phyloP scores from a whole-genome alignment of 2,113 vertebrate species.

The Pipra filicauda region DNA sequence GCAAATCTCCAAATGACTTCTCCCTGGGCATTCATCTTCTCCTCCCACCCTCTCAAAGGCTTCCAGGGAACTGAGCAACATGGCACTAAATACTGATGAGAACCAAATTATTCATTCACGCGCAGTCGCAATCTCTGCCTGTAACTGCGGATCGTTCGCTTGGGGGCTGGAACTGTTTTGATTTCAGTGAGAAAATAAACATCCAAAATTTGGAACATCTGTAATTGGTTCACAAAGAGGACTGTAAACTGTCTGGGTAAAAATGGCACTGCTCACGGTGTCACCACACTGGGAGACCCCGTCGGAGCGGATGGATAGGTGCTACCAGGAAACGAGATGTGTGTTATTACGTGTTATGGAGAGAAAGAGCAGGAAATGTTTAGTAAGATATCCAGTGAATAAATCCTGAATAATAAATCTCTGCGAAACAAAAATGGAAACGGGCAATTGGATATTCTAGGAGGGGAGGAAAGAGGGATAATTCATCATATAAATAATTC shows the following conservation, averaged over 20 bases:
- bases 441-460: slow-evolving; percentile 24
- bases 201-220: background rate
- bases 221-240: background rate
- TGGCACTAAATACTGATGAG: background rate
- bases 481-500: slow-evolving; percentile 57
- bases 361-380: slow-evolving; percentile 14
- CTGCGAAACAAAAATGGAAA: background rate
- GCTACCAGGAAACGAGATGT: background rate
- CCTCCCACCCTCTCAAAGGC: background rate
- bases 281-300: background rate
- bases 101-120: background rate
- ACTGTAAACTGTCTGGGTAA: background rate
- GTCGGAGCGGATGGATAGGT: background rate
- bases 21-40: background rate
- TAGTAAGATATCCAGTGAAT: background rate
- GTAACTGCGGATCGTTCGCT: background rate
- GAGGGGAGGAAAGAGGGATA: background rate
- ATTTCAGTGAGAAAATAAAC: slow-evolving; percentile 10
- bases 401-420: slow-evolving; percentile 1
- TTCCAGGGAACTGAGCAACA: background rate
- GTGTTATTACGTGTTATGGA: fast-evolving
- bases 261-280: background rate
- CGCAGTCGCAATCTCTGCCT: background rate
- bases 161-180: background rate
- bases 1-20: background rate